A percentile compares a stretch with the other conserved stretches of the same genome.
phyloP scores from a whole-genome alignment of 2,113 vertebrate species.

The Ctenomys sociabilis region DNA sequence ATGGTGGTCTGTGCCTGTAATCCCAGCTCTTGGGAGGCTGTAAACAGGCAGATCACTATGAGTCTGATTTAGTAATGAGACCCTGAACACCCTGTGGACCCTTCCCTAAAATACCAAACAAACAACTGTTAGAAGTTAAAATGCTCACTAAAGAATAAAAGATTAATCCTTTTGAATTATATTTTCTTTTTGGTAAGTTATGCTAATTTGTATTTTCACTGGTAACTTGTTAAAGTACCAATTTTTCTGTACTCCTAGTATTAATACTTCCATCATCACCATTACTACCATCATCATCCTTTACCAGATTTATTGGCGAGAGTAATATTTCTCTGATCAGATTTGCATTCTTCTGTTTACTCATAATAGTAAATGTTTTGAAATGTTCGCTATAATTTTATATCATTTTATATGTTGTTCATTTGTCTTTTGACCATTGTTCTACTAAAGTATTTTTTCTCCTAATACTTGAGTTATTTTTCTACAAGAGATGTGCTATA shows the following conservation, averaged over 20 bases:
- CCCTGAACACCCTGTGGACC: too few species aligned
- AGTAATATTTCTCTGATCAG: constrained; percentile 27
- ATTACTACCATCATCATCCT: not conserved
- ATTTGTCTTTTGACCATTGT: constrained; percentile 41
- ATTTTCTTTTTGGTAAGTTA: not conserved
- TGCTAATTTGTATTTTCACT: constrained; percentile 14
- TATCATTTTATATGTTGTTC: not conserved
- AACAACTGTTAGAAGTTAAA: constrained; percentile 25
- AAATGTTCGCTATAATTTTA: not conserved
- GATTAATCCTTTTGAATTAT: not conserved
- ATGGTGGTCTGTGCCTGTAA: too few species aligned
- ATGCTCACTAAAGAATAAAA: constrained; percentile 12
- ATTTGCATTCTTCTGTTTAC: not conserved
- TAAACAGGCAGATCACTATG: too few species aligned
- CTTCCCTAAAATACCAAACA: too few species aligned
- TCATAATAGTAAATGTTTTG: not conserved
- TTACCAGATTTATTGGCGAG: constrained; percentile 23
- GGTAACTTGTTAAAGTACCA: not conserved
- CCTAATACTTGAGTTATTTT: not conserved
- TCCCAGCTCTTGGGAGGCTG: too few species aligned
- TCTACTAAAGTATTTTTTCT: constrained; percentile 6
- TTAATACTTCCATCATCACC: not conserved
- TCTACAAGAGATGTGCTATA: not conserved
- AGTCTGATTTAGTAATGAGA: too few species aligned
- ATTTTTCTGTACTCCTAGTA: constrained; percentile 10